Percentiles rank a stretch among this genome's conserved stretches.
These are phyloP conservation scores for Drosophila infuscata DNA, from an alignment of 2,888 invertebrate species.

Conservation along the genomic window DNA sequence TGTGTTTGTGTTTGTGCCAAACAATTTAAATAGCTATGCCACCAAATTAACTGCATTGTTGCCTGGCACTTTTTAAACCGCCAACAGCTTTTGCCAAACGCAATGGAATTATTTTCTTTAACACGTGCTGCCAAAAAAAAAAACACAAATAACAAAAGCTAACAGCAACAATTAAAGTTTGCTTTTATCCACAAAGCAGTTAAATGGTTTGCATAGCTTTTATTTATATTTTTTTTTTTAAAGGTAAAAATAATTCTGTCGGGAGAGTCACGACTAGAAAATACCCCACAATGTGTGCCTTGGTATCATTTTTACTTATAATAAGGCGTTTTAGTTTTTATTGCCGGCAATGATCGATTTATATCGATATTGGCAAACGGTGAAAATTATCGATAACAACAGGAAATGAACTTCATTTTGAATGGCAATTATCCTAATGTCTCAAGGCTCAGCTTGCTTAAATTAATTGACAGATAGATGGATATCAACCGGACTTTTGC, in stretches of 20 bases:
- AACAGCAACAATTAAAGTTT: conserved; percentile 4
- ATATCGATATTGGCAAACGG: fast-evolving
- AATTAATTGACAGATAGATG: neutral
- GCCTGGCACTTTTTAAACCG: conserved; percentile 21
- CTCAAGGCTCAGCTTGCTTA: no score
- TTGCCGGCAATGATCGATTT: neutral
- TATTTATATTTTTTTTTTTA: neutral
- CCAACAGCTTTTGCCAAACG: conserved; percentile 19
- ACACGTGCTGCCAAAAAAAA: conserved; percentile 6
- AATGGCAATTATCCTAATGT: no score
- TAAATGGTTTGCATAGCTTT: conserved; percentile 30
- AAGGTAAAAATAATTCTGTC: neutral
- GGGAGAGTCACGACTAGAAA: neutral
- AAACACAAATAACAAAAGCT: conserved; percentile 6
- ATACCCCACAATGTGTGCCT: neutral
- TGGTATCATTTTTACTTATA: neutral
- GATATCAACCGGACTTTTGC: neutral
- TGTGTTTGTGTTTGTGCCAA: conserved; percentile 12
- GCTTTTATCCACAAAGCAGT: conserved; percentile 30
- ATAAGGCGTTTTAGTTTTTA: neutral
- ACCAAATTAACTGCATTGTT: conserved; percentile 61
- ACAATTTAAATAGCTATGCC: conserved; percentile 45
- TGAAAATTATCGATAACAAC: neutral
- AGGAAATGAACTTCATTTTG: neutral
- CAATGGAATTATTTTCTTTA: conserved; percentile 42